Base-by-base conservation (phyloP, 2,797 vertebrate genomes). In the Australoheros facetus region DNA sequence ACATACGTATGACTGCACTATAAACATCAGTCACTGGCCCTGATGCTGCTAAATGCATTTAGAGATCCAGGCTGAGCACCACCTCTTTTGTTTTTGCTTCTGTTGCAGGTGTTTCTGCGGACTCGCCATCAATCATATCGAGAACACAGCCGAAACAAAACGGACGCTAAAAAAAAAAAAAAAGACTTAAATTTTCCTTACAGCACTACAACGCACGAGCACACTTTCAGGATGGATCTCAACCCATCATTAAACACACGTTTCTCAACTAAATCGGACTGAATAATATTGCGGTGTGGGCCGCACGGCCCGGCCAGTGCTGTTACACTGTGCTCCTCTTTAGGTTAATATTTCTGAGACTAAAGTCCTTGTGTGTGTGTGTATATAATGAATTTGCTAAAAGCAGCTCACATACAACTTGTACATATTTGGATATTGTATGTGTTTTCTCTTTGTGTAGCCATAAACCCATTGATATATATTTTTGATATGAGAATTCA, bases 371-470 rank as follows among this genome's bases (percentile, higher is more conserved):
- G 57, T 95, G 87, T 95, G 94, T 95, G 94, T 90, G 58, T 95
- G 87, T 95, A 94, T 91, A 96, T 94, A 95, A 94, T 82, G 90
- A 91, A 91, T 93, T 95, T 94, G 86, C 89, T 91, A 80, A 92
- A 89, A 89, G 88, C 79, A 58, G 80, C 89, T 94, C 88, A 83
- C 93, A 95, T 93, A 93, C 91, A 92, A 91, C 89, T 77, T 96
- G 95, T 96, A 96, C 86, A 96, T 96, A 96, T 95, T 95, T 96
- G 89, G 60, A 90, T 95, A 93, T 95, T 93, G 88, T 95, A 92
- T 94, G 94, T 94, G 87, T 93, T 90, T 87, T 93, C 80, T 92
- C 73, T 95, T 92, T 92, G 92, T 94, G 94, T 96, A 94, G 94
- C 85, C 90, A 95, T 94, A 93, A 92, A 95, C 92, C 87, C 76